Conservation (phyloP, 2,797 vertebrate genomes). For the Kryptopterus vitreolus region DNA sequence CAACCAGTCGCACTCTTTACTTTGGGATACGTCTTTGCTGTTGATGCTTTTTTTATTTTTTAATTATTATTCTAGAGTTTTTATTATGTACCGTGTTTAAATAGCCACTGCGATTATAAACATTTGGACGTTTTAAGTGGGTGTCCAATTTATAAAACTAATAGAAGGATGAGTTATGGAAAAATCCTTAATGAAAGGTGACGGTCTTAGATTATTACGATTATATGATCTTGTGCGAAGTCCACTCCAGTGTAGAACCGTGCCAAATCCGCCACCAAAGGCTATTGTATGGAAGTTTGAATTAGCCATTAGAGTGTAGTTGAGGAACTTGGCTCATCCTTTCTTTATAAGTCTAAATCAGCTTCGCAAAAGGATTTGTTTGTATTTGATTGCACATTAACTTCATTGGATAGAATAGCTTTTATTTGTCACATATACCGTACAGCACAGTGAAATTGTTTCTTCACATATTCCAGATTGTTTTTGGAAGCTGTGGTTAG, state of each 20-base stretch:
- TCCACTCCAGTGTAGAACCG: not conserved
- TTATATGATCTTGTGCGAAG: not conserved
- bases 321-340: not conserved
- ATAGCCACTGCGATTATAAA: not conserved
- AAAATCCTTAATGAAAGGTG: not conserved
- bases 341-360: no score
- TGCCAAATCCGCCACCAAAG: not conserved
- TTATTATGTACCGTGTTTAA: not conserved
- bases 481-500: no score
- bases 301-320: not conserved
- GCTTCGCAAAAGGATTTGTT: no score
- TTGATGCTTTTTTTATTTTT: not conserved
- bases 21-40: not conserved
- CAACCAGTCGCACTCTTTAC: not conserved
- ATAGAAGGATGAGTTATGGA: not conserved
- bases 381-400: no score
- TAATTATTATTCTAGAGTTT: not conserved
- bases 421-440: no score
- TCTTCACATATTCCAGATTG: no score
- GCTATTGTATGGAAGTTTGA: not conserved
- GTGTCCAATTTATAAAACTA: not conserved
- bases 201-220: not conserved
- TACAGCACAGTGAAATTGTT: no score
- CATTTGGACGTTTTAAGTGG: not conserved
- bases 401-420: no score